Base-by-base conservation (phyloP, 2,113 vertebrate genomes). In the Eretmochelys imbricata region DNA sequence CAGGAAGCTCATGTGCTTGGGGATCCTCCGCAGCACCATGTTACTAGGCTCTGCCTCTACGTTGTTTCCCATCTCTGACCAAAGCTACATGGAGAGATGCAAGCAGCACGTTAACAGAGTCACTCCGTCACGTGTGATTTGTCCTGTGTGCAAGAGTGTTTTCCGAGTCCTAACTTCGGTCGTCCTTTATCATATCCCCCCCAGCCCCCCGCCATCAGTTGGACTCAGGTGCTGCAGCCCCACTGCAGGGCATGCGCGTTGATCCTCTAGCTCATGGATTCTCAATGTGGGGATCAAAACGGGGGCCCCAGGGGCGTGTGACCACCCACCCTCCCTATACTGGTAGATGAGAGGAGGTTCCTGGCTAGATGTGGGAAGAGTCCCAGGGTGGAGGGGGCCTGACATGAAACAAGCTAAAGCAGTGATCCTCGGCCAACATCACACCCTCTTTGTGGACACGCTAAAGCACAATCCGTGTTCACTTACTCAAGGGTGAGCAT, bases 1-100 rank as follows among this genome's bases (percentile, higher is more conserved):
- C 46, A 83, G 84, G 78, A 93, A 87, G 55, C 92, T 93, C 38
- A 65, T 83, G 35, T 79, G 88, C 62, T 93, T 93, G 80, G 88
- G 84, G 35, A 83, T 83, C 89, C 88, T 87, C 27, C 84, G 55
- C 78, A 93, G 92, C 1, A 2, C 25, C 72, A 84, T 46, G 8
- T 87, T 51, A 50, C 88, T 90, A 19, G 57, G 38, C 1, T 49
- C 79, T n/a, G 69, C 0, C 9, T 5, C 16, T 5, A 46, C 2
- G 4, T 19, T 80, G 78, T 29, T 81, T 50, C 4, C 6, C 3
- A 11, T 12, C 80, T 93, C 88, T 16, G 84, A n/a, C 92, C 92
- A 90, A 14, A 93, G 80, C 92, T 93, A 38, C 5, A 31, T n/a
- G 82, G 50, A 90, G 87, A 29, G 48, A 35, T 14, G 59, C 42